Conservation (phyloP, 2,888 invertebrate genomes). For the Matsumyia berberina region DNA sequence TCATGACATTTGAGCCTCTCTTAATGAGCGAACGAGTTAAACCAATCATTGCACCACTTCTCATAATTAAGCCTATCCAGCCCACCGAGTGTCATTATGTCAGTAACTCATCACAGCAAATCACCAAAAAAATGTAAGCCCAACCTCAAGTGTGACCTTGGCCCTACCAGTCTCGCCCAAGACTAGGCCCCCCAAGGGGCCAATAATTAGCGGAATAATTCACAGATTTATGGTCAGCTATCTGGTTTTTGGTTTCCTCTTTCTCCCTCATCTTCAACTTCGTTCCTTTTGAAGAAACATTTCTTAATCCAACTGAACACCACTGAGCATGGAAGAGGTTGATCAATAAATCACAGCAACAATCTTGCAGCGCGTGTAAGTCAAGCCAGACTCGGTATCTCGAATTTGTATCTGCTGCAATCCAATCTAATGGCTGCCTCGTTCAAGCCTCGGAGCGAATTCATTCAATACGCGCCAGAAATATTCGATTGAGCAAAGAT, state of each 20-base stretch:
- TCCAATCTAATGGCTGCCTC: constrained; percentile 16
- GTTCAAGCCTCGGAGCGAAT: constrained; percentile 34
- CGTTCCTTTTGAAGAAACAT: neutral
- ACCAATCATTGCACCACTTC: neutral
- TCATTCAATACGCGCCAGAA: constrained; percentile 20
- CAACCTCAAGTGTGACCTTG: constrained; percentile 16
- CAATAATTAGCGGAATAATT: constrained; percentile 5
- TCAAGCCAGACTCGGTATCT: constrained; percentile 11
- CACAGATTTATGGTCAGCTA: neutral
- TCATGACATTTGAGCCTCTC: no score
- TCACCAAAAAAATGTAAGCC: neutral
- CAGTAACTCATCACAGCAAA: neutral
- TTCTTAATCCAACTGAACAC: neutral
- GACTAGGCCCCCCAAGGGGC: neutral
- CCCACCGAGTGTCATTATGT: constrained; percentile 8
- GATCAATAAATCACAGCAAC: neutral
- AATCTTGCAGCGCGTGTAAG: neutral
- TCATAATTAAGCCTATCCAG: neutral
- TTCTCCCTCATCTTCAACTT: neutral
- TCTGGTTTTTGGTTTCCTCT: neutral
- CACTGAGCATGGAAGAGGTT: neutral
- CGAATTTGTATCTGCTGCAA: neutral
- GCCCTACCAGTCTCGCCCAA: neutral
- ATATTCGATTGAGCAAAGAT: neutral
- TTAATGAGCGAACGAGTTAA: no score